These are phyloP conservation scores for Megaceryle maxima DNA, from an alignment of 2,113 vertebrate genomes.

Conservation along the genomic window DNA sequence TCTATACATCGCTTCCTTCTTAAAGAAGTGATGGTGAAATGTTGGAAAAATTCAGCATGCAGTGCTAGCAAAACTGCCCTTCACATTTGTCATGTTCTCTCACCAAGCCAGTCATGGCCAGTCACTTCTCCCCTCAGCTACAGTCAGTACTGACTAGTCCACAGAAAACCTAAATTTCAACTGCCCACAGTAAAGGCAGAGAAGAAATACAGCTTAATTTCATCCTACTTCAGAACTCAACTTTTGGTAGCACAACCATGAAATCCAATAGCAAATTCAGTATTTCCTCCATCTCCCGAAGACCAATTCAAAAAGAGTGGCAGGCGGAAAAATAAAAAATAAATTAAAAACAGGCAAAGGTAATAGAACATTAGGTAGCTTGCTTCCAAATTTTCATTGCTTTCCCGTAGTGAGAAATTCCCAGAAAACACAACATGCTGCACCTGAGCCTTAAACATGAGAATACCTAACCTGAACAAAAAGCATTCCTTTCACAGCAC, in stretches of 20 bases:
- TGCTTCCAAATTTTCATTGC: not conserved
- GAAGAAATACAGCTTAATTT: not conserved
- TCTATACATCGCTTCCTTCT: not conserved
- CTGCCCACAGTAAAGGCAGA: not conserved
- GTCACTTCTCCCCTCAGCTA: not conserved
- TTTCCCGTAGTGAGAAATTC: not conserved
- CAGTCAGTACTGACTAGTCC: not conserved
- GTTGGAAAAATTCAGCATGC: not conserved
- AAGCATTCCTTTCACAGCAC: not conserved
- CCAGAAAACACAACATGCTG: not conserved
- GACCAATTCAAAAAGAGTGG: not conserved
- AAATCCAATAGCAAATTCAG: not conserved
- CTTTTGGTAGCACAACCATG: not conserved
- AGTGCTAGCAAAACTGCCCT: not conserved
- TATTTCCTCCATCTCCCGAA: not conserved
- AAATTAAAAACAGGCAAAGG: not conserved
- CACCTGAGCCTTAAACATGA: not conserved
- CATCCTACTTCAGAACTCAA: not conserved
- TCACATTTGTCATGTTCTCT: not conserved
- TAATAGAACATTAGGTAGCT: not conserved
- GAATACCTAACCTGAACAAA: not conserved
- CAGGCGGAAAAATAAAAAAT: not conserved
- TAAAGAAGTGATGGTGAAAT: not conserved
- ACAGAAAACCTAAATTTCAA: not conserved
- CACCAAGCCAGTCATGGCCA: accelerated